Percentiles rank a stretch among this genome's conserved stretches.
Conservation (phyloP, 2,888 invertebrate species). For the Galerucella calmariensis region DNA sequence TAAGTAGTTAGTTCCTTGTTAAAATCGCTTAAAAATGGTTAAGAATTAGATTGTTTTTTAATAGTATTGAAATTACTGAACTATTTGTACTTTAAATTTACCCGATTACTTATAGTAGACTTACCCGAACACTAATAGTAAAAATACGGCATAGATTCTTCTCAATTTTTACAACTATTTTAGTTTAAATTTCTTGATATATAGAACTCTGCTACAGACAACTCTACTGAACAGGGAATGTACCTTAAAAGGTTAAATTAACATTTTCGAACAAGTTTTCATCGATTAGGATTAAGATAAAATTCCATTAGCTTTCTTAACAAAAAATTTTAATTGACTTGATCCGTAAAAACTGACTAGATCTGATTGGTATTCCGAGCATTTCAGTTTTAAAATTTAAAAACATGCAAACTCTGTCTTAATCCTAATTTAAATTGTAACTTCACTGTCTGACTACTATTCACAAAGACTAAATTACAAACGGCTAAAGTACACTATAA, state of each 20-base stretch:
- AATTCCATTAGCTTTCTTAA: background rate
- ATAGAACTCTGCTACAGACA: background rate
- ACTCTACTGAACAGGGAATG: background rate
- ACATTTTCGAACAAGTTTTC: background rate
- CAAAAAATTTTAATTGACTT: background rate
- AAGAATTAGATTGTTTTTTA: background rate
- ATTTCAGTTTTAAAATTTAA: background rate
- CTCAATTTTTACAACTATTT: conserved; percentile 3
- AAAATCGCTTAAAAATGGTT: background rate
- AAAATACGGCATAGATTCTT: background rate
- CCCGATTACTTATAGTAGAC: conserved; percentile 9
- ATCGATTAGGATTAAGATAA: background rate
- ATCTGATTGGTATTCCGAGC: background rate
- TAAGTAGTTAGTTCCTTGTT: background rate
- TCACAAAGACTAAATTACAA: background rate
- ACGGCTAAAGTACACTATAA: conserved; percentile 15
- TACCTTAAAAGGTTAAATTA: background rate
- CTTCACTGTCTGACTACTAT: background rate
- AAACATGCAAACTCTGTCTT: background rate
- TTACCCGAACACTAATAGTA: conserved; percentile 3
- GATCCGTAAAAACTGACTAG: background rate
- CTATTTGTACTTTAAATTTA: conserved; percentile 7
- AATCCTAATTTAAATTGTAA: background rate
- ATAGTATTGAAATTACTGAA: conserved; percentile 5
- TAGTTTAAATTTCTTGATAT: background rate